Percentiles rank a stretch among this genome's conserved stretches.
phyloP scores from a whole-genome alignment of 2,888 invertebrate species.

The Microdon myrmicae region DNA sequence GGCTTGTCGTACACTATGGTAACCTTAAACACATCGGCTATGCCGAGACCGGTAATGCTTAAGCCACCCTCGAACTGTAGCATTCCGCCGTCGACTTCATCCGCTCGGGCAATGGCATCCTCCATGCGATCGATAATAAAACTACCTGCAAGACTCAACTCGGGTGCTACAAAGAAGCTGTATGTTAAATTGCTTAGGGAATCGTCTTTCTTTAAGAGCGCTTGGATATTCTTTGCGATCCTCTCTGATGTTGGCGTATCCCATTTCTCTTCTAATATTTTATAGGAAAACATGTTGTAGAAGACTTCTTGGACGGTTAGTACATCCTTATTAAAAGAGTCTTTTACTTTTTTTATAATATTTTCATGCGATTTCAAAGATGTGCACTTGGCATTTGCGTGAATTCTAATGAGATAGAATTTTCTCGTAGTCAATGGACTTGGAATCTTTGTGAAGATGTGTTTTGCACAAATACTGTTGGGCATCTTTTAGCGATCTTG shows the following conservation, averaged over 20 bases:
- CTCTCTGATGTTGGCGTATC: conserved; percentile 77
- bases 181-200: conserved; percentile 83
- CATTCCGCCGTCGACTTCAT: conserved; percentile 89
- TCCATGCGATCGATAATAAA: conserved; percentile 82
- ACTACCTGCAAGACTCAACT: conserved; percentile 73
- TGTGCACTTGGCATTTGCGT: conserved; percentile 71
- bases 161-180: conserved; percentile 83
- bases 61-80: conserved; percentile 93
- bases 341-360: conserved; percentile 68
- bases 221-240: conserved; percentile 77
- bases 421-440: conserved; percentile 70
- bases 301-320: conserved; percentile 77
- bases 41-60: conserved; percentile 76
- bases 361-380: conserved; percentile 68
- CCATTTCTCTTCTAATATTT: conserved; percentile 74
- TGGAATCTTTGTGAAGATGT: too few species aligned
- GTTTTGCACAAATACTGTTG: conserved; percentile 69
- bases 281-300: conserved; percentile 77
- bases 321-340: conserved; percentile 74
- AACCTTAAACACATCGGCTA: conserved; percentile 72
- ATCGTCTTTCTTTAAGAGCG: conserved; percentile 86
- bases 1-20: conserved; percentile 73
- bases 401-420: conserved; percentile 75
- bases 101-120: conserved; percentile 93
- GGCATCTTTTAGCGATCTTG: conserved; percentile 71